Conservation (phyloP, 2,113 vertebrate species). For the Dasyurus viverrinus region DNA sequence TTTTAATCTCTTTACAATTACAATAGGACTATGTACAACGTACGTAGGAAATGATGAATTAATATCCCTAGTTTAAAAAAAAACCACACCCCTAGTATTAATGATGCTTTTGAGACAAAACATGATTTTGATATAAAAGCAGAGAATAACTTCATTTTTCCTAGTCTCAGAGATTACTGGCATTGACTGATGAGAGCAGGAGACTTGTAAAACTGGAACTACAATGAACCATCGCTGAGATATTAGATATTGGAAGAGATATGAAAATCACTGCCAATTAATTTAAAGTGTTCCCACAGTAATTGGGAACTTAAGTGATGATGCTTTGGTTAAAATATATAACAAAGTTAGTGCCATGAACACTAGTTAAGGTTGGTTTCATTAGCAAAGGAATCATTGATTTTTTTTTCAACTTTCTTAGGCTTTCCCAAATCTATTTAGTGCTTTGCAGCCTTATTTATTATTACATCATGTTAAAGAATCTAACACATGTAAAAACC, state of each 20-base stretch:
- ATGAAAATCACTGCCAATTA: not conserved
- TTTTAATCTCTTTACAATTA: not conserved
- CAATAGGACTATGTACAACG: not conserved
- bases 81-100: not conserved
- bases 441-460: not conserved
- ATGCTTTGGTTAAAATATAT: not conserved
- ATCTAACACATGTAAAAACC: not conserved
- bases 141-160: not conserved
- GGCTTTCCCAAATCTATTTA: not conserved
- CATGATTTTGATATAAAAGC: not conserved
- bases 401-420: not conserved
- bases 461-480: not conserved
- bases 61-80: not conserved
- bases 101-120: not conserved
- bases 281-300: not conserved
- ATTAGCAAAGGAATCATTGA: not conserved
- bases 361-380: not conserved
- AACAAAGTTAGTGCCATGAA: not conserved
- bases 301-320: not conserved
- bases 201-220: not conserved
- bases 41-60: not conserved
- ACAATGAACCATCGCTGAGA: not conserved
- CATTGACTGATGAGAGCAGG: not conserved
- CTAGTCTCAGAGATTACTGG: not conserved
- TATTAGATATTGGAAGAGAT: not conserved